These are phyloP conservation scores for Ceyx margarethae DNA, from an alignment of 2,113 vertebrate genomes.

Conservation along the genomic window DNA sequence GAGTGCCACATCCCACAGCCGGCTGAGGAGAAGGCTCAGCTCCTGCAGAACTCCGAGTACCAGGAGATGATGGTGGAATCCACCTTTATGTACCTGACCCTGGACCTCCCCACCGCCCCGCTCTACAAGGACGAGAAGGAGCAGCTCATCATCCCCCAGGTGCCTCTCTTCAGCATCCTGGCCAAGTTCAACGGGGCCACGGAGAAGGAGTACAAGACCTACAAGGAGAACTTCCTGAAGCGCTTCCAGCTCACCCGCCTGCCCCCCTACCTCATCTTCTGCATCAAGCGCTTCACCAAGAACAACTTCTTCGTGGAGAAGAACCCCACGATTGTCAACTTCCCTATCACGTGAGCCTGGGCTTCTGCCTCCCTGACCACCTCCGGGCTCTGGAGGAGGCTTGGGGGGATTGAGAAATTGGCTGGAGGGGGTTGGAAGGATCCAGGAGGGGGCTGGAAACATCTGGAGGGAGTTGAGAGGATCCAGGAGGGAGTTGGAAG, in stretches of 20 bases:
- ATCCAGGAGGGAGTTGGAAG: too few relatives aligned
- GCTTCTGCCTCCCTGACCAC: too few relatives aligned
- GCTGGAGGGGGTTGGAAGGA: too few relatives aligned
- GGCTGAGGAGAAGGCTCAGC: slow-evolving; percentile 89
- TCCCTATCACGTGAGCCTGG: slow-evolving; percentile 89
- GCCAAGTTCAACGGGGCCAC: slow-evolving; percentile 93
- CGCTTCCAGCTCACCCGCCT: slow-evolving; percentile 93
- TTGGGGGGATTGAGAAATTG: too few relatives aligned
- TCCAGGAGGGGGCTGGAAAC: too few relatives aligned
- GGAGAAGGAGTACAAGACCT: slow-evolving; percentile 98
- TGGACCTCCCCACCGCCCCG: slow-evolving; percentile 94
- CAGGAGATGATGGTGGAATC: slow-evolving; percentile 95
- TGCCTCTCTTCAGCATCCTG: slow-evolving; percentile 96
- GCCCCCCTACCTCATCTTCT: slow-evolving; percentile 96
- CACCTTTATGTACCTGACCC: slow-evolving; percentile 91
- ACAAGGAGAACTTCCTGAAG: slow-evolving; percentile 98
- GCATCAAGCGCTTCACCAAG: slow-evolving; percentile 98
- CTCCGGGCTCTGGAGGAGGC: too few relatives aligned
- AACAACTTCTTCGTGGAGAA: slow-evolving; percentile 99
- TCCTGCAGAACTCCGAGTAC: slow-evolving; percentile 90
- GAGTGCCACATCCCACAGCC: slow-evolving; percentile 61
- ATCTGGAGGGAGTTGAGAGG: too few relatives aligned
- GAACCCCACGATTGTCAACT: slow-evolving; percentile 98
- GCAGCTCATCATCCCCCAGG: slow-evolving; percentile 97
- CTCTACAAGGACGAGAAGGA: slow-evolving; percentile 98